Conservation (phyloP, 2,888 invertebrate species). For the Mimas tiliae region DNA sequence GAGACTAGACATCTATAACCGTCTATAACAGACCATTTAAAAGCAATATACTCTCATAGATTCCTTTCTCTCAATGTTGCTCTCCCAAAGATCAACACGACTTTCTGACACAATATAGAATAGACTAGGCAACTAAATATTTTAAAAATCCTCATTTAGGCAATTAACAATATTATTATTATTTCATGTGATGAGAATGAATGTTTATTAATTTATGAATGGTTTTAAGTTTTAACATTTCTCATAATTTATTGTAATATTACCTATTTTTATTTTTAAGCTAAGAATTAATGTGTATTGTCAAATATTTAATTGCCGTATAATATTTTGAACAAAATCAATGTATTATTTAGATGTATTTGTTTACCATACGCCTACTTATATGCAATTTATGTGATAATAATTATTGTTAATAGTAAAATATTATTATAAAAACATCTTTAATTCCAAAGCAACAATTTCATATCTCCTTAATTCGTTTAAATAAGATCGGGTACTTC, state of each 20-base stretch:
- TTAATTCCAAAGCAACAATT: constrained; percentile 20
- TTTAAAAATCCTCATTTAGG: background rate
- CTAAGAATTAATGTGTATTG: background rate
- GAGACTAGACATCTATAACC: constrained; percentile 12
- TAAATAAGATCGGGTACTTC: constrained; percentile 88
- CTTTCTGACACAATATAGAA: too few species aligned
- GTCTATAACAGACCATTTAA: too few species aligned
- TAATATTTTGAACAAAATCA: background rate
- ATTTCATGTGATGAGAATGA: background rate
- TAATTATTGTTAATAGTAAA: background rate
- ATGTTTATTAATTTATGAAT: background rate
- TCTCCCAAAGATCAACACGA: too few species aligned
- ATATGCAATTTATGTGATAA: background rate
- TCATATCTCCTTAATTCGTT: constrained; percentile 32
- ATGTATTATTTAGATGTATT: background rate
- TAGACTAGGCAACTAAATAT: background rate
- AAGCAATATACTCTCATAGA: too few species aligned
- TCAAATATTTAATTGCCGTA: background rate
- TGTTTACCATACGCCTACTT: background rate
- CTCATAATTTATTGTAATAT: constrained; percentile 5
- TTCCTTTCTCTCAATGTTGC: too few species aligned
- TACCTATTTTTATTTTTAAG: background rate
- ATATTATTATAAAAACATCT: constrained; percentile 18
- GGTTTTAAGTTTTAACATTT: background rate
- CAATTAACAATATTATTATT: background rate